Conservation (phyloP, 2,797 vertebrate genomes). For the Lophotriccus pileatus region DNA sequence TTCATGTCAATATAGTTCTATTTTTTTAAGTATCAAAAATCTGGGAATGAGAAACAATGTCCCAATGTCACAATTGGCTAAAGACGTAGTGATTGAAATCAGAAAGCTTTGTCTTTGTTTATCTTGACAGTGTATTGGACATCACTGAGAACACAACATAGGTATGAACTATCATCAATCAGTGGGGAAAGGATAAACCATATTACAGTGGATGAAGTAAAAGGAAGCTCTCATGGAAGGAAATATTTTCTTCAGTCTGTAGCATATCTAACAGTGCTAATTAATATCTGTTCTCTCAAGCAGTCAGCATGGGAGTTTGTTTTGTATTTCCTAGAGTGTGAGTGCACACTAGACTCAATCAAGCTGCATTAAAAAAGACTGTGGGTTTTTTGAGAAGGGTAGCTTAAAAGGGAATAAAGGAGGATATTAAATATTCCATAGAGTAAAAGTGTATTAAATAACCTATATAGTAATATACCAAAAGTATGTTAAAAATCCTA, state of each 20-base stretch:
- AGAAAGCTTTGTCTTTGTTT: neutral
- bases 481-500: slow-evolving; percentile 69
- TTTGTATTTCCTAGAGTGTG: neutral
- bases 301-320: neutral
- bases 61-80: neutral
- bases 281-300: neutral
- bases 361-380: neutral
- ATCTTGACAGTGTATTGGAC: neutral
- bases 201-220: neutral
- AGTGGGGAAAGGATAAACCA: neutral
- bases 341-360: neutral
- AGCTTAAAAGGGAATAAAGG: neutral
- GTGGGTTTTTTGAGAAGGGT: neutral
- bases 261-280: neutral
- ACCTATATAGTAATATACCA: slow-evolving; percentile 36
- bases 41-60: neutral
- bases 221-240: neutral
- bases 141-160: neutral
- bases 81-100: neutral
- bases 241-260: neutral
- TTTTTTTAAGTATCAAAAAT: neutral
- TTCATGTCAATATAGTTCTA: rapidly evolving
- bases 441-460: slow-evolving; percentile 48
- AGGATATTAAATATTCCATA: slow-evolving; percentile 32
- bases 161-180: neutral